Percentiles rank a stretch among this genome's conserved stretches.
These are phyloP conservation scores for Agapornis roseicollis DNA, from an alignment of 2,113 vertebrate species.

Conservation along the genomic window DNA sequence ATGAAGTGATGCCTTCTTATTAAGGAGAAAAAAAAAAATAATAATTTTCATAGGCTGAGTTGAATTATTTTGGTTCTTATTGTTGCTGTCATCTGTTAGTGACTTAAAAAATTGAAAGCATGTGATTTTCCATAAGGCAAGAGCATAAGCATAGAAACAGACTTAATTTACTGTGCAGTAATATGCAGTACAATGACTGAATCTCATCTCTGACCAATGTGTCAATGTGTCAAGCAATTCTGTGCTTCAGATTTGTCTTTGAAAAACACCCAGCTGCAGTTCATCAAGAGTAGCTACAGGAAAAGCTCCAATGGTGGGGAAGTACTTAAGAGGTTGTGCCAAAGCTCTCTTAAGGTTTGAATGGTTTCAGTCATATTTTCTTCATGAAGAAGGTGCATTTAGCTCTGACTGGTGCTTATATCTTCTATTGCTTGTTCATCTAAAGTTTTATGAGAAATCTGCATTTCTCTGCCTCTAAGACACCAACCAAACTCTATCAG, in stretches of 20 bases:
- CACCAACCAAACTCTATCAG: background rate
- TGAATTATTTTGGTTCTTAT: slow-evolving; percentile 52
- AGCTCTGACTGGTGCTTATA: background rate
- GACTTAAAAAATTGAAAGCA: background rate
- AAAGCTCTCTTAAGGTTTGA: background rate
- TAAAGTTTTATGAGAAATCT: background rate
- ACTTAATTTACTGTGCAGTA: slow-evolving; percentile 27
- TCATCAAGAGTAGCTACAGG: background rate
- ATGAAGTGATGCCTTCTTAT: background rate
- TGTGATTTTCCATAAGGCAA: slow-evolving; percentile 37
- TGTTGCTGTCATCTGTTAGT: slow-evolving; percentile 50
- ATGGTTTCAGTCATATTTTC: slow-evolving; percentile 17
- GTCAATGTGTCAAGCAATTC: background rate
- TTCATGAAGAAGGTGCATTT: background rate
- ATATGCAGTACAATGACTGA: background rate
- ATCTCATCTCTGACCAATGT: slow-evolving; percentile 18
- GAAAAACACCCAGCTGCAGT: background rate
- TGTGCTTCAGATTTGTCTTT: background rate
- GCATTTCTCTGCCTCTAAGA: background rate
- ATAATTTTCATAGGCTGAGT: slow-evolving; percentile 33
- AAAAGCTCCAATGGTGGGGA: background rate
- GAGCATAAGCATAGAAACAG: slow-evolving; percentile 35
- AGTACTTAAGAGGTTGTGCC: background rate
- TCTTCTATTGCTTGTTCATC: background rate
- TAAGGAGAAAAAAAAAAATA: background rate